These are phyloP conservation scores for Piezodorus guildinii DNA, from an alignment of 1,140 invertebrate species.

Conservation along the genomic window DNA sequence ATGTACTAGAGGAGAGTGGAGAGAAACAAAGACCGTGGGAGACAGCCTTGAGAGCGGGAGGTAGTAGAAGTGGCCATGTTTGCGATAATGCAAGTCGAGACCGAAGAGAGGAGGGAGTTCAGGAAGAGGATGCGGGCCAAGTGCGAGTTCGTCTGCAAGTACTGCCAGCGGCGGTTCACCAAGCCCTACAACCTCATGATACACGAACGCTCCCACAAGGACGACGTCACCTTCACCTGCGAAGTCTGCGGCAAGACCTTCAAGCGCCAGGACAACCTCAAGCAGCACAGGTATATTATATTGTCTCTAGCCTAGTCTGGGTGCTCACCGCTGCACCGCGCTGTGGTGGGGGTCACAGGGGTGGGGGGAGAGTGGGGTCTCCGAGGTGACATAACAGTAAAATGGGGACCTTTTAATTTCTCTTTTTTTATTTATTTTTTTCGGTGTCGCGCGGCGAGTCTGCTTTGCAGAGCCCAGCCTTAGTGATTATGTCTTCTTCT, in stretches of 20 bases:
- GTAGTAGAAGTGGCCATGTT: constrained; percentile 49
- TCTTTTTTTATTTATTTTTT: too few species aligned
- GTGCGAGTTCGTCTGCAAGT: constrained; percentile 98
- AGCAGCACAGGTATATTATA: constrained; percentile 73
- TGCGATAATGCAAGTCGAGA: constrained; percentile 78
- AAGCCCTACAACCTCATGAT: constrained; percentile 99
- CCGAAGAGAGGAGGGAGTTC: constrained; percentile 81
- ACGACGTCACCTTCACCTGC: constrained; percentile 95
- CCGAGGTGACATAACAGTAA: too few species aligned
- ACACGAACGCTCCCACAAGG: constrained; percentile 96
- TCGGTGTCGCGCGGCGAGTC: too few species aligned
- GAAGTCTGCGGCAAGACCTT: constrained; percentile 98
- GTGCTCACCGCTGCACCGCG: background rate
- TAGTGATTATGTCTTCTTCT: too few species aligned
- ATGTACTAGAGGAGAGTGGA: background rate
- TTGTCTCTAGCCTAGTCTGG: too few species aligned
- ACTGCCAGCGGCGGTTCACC: constrained; percentile 95
- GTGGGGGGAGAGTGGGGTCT: too few species aligned
- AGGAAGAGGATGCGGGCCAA: constrained; percentile 85
- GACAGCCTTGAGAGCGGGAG: background rate
- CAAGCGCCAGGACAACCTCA: constrained; percentile 90
- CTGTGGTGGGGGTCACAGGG: too few species aligned
- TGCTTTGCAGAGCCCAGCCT: too few species aligned
- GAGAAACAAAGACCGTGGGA: background rate
- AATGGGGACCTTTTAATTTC: too few species aligned